These are phyloP conservation scores for Temnothorax longispinosus DNA, from an alignment of 1,140 invertebrate species.

Conservation along the genomic window DNA sequence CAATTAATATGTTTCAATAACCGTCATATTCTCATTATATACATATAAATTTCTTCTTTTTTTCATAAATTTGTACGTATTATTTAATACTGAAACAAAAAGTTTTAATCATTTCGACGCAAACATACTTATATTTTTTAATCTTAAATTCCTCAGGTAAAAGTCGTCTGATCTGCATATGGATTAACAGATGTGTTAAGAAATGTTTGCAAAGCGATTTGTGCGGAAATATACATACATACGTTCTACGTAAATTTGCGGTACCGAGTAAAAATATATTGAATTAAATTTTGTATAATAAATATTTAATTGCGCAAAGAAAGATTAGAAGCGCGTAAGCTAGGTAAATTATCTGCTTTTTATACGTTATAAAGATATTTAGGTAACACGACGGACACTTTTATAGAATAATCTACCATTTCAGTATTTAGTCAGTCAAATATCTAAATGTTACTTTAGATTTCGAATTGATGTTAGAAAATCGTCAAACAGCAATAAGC, in stretches of 20 bases:
- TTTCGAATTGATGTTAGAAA: not conserved
- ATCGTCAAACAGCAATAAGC: not conserved
- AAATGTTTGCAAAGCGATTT: not conserved
- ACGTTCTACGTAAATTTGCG: not conserved
- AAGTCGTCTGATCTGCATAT: not conserved
- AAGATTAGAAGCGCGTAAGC: too few relatives aligned
- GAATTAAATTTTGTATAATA: not conserved
- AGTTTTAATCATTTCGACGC: not conserved
- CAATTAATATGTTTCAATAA: not conserved
- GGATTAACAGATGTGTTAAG: not conserved
- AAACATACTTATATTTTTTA: not conserved
- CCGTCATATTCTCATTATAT: not conserved
- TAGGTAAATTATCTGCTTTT: too few relatives aligned
- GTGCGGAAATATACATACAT: not conserved
- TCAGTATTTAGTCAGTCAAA: not conserved
- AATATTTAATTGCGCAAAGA: not conserved
- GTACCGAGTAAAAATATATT: not conserved
- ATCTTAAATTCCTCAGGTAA: not conserved
- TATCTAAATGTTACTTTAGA: not conserved
- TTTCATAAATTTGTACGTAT: not conserved
- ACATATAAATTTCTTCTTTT: not conserved
- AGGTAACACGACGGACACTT: not conserved
- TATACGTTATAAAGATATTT: not conserved
- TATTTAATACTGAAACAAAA: not conserved
- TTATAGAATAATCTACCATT: not conserved